These are phyloP conservation scores for Bothrops jararaca DNA, from an alignment of 2,113 vertebrate species.

Conservation along the genomic window DNA sequence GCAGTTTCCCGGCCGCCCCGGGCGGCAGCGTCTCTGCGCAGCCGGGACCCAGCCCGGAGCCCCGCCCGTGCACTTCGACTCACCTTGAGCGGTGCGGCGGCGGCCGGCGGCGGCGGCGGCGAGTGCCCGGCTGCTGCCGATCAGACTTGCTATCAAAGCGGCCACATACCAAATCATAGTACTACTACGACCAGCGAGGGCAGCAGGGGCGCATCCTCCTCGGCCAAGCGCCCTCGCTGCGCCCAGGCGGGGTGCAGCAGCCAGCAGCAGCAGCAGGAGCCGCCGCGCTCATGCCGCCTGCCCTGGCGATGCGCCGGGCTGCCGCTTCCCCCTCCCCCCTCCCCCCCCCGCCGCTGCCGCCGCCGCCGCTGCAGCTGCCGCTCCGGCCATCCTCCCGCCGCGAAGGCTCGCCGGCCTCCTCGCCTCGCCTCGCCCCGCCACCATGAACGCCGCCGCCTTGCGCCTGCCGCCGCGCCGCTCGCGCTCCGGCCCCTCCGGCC, in stretches of 20 bases:
- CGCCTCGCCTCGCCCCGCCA: slow-evolving; percentile 53
- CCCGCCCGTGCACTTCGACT: slow-evolving; percentile 82
- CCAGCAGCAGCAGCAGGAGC: neutral
- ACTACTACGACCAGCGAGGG: slow-evolving; percentile 82
- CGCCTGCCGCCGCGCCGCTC: neutral
- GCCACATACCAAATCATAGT: slow-evolving; percentile 96
- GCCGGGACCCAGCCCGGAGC: neutral
- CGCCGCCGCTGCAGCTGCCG: slow-evolving; percentile 53
- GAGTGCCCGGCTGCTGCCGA: slow-evolving; percentile 84
- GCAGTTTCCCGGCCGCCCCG: fast-evolving
- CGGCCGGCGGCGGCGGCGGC: slow-evolving; percentile 68
- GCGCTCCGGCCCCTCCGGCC: slow-evolving; percentile 48
- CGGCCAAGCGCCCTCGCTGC: slow-evolving; percentile 75
- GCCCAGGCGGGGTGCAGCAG: slow-evolving; percentile 21
- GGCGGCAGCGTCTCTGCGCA: neutral
- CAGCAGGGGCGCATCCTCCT: slow-evolving; percentile 81
- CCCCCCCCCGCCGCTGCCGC: too few species aligned
- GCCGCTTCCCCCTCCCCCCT: neutral
- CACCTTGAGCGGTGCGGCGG: slow-evolving; percentile 96
- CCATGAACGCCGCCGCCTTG: too few species aligned
- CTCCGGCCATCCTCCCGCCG: slow-evolving; percentile 80
- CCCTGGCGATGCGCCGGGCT: neutral
- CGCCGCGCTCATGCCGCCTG: slow-evolving; percentile 28
- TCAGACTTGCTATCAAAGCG: slow-evolving; percentile 99
- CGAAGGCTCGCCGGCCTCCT: slow-evolving; percentile 79